Evolutionary conservation across 2,113 vertebrate genomes (phyloP).

Genomic region (Mobula hypostoma): DNA sequence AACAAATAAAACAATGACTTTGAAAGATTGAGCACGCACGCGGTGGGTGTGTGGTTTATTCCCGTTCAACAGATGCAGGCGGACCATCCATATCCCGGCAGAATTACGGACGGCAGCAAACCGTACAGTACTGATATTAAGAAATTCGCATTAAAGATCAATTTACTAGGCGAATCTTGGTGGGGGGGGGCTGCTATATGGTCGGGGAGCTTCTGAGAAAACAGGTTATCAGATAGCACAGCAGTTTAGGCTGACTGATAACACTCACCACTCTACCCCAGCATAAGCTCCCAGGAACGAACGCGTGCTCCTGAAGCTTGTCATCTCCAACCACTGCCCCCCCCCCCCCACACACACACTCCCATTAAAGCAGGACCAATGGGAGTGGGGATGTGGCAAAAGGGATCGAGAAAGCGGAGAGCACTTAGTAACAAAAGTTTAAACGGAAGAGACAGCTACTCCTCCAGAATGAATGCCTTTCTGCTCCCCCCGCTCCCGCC

Average conservation of each 20-base stretch:
- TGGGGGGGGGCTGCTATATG: too few relatives aligned
- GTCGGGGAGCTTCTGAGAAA: not conserved
- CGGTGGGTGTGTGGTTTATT: not conserved
- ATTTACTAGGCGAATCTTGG: too few relatives aligned
- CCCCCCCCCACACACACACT: not conserved
- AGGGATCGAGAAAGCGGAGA: not conserved
- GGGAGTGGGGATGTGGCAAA: not conserved
- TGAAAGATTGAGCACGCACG: not conserved
- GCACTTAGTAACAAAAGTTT: constrained; percentile 2
- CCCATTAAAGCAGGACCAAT: not conserved
- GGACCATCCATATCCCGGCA: not conserved
- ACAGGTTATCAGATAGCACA: not conserved
- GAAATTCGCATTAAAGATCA: too few relatives aligned
- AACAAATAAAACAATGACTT: too few relatives aligned
- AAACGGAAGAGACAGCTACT: not conserved
- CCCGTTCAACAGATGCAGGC: too few relatives aligned
- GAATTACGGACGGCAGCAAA: not conserved
- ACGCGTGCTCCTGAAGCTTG: not conserved
- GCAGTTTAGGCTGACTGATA: not conserved
- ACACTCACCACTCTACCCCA: not conserved
- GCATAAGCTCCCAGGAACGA: not conserved
- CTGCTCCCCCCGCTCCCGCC: not conserved
- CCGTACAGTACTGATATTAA: too few relatives aligned
- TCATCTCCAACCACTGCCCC: not conserved
- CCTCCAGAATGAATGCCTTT: too few relatives aligned